phyloP scores from a whole-genome alignment of 1,140 invertebrate genomes.

The Panagrolaimus sp. region DNA sequence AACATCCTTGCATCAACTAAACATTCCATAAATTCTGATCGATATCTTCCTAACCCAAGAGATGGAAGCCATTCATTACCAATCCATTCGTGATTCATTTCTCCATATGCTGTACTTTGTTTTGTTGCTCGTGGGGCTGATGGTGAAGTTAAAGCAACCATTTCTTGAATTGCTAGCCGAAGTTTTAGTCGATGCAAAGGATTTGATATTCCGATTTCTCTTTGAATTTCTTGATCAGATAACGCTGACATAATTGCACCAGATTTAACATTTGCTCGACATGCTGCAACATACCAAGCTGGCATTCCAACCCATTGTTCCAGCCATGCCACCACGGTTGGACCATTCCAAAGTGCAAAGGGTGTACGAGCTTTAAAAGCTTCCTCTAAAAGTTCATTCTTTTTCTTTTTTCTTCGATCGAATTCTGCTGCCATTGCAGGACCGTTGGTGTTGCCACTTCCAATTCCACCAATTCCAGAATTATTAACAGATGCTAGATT shows the following conservation, averaged over 20 bases:
- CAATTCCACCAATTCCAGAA: no score
- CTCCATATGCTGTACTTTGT: constrained; percentile 79
- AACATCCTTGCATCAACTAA: constrained; percentile 98
- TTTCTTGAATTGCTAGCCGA: constrained; percentile 92
- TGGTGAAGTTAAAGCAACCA: constrained; percentile 83
- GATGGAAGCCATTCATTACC: constrained; percentile 92
- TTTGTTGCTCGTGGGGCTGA: constrained; percentile 44
- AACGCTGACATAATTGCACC: constrained; percentile 99
- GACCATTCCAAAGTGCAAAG: constrained; percentile 98
- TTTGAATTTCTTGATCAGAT: constrained; percentile 96
- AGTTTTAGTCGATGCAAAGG: constrained; percentile 93
- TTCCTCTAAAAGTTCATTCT: constrained; percentile 84
- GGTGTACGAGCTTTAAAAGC: constrained; percentile 98
- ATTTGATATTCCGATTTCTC: constrained; percentile 98
- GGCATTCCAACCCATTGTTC: constrained; percentile 99
- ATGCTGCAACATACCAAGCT: constrained; percentile 98
- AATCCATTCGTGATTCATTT: constrained; percentile 99
- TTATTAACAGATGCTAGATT: no score
- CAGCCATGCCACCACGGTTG: constrained; percentile 97
- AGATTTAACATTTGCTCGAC: constrained; percentile 96
- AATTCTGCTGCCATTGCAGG: constrained; percentile 69
- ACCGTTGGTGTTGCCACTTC: not conserved
- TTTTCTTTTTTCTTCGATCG: constrained; percentile 87
- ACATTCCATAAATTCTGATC: constrained; percentile 99
- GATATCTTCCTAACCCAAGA: constrained; percentile 88